Evolutionary conservation across 2,113 vertebrate genomes (phyloP), one percentile per base, ranked within the genome.

Genomic region (Rana temporaria): DNA sequence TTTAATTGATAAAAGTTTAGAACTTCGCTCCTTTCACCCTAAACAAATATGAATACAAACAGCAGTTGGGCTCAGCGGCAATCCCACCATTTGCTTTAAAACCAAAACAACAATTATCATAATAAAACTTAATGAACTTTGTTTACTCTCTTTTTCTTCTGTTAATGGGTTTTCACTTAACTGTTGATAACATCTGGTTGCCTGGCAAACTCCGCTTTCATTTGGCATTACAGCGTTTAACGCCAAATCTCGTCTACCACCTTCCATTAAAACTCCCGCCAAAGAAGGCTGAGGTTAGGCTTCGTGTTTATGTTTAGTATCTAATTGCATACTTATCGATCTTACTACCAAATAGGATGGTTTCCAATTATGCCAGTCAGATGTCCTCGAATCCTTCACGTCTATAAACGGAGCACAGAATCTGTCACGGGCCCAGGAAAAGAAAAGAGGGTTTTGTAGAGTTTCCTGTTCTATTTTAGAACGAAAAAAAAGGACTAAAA

Each of bases 71-170:
- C 81, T 76, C 81, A 83, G 81, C 81, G 42, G 81, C 81, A 76
- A 75, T 60, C 71, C 81, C 81, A 52, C 62, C 34, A 74, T 76
- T 83, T 48, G 53, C 63, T 72, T 76, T 76, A 76, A 68, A 76
- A 68, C 70, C 80, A 75, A 83, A 75, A 82, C 70, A 82, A 75
- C 80, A 75, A 83, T 83, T 76, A 83, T 83, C 71, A 76, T 83
- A 83, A 76, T 83, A 83, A 83, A 83, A 83, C 71, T 83, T 83
- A 83, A 83, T 83, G 81, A 83, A 76, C 81, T 83, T 76, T 83
- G 81, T 64, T 76, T 76, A 76, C 73, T 76, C 65, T 67, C 76
- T 66, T 78, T 56, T 78, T 56, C 63, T 66, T 18, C 72, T 83
- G 53, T 63, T 83, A 83, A 83, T 76, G 64, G 52, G 22, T 59